Evolutionary conservation across 2,888 invertebrate genomes (phyloP).

Genomic region (Sarcophaga variegata): DNA sequence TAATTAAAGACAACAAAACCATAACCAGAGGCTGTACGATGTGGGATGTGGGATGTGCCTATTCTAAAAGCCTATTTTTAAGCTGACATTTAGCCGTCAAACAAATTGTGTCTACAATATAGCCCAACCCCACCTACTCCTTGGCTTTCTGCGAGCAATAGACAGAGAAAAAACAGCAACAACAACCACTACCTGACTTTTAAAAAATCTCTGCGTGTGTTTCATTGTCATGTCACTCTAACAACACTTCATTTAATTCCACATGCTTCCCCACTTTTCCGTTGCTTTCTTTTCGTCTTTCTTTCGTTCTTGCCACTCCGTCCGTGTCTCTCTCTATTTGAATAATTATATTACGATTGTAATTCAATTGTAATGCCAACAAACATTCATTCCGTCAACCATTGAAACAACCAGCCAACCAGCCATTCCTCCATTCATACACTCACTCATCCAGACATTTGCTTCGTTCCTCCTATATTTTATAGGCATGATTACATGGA

Average conservation of each 20-base stretch:
- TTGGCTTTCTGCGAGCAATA: not conserved
- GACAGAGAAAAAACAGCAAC: slow-evolving; percentile 15
- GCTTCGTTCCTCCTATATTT: too few species aligned
- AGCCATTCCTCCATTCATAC: too few species aligned
- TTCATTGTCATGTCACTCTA: not conserved
- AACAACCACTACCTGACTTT: slow-evolving; percentile 63
- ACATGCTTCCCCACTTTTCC: slow-evolving; percentile 21
- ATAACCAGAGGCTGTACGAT: slow-evolving; percentile 34
- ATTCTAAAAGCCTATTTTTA: slow-evolving; percentile 19
- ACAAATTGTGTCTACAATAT: slow-evolving; percentile 47
- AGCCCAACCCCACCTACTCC: slow-evolving; percentile 6
- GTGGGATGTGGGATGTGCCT: not conserved
- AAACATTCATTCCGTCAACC: not conserved
- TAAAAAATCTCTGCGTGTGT: slow-evolving; percentile 24
- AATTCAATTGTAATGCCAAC: slow-evolving; percentile 65
- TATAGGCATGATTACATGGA: too few species aligned
- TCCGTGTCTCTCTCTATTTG: slow-evolving; percentile 16
- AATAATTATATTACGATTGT: slow-evolving; percentile 69
- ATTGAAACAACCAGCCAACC: too few species aligned
- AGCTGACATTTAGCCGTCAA: slow-evolving; percentile 59
- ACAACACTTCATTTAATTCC: slow-evolving; percentile 46
- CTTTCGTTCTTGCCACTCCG: not conserved
- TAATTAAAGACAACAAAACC: slow-evolving; percentile 61
- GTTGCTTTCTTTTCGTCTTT: not conserved
- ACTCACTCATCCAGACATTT: too few species aligned